These are phyloP conservation scores for Petromus typicus DNA, from an alignment of 2,113 vertebrate genomes.

Conservation along the genomic window DNA sequence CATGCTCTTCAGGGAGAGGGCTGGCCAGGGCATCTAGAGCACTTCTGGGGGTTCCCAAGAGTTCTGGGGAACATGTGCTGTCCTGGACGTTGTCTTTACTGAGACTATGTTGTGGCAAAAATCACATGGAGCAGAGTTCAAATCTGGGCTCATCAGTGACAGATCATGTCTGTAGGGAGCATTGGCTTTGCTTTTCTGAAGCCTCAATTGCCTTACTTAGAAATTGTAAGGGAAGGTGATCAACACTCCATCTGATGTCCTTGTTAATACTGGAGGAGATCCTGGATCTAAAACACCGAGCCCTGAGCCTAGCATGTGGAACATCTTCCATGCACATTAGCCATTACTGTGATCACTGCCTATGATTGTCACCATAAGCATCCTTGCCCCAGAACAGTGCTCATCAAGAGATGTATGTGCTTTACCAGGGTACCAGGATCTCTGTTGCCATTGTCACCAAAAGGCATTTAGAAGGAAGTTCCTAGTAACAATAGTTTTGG, in stretches of 20 bases:
- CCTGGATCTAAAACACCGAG: too few species aligned
- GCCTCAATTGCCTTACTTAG: background rate
- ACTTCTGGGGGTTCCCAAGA: background rate
- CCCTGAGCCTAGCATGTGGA: background rate
- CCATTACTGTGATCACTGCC: background rate
- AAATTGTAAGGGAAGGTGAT: background rate
- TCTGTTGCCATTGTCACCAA: background rate
- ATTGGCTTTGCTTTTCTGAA: background rate
- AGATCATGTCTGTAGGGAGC: background rate
- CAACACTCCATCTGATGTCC: background rate
- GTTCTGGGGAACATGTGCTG: background rate
- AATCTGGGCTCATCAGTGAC: background rate
- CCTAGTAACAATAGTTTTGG: background rate
- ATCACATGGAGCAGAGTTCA: background rate
- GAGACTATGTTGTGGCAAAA: background rate
- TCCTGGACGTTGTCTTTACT: background rate
- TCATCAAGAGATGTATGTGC: background rate
- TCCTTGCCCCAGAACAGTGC: background rate
- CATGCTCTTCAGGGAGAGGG: fast-evolving
- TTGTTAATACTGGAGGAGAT: background rate
- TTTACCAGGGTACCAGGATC: background rate
- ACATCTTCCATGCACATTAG: background rate
- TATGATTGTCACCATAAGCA: background rate
- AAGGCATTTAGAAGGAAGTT: background rate
- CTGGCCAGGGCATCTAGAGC: fast-evolving